Evolutionary conservation across 2,113 vertebrate genomes (phyloP), one percentile per base, ranked within the genome.

Genomic region (Austrofundulus limnaeus): DNA sequence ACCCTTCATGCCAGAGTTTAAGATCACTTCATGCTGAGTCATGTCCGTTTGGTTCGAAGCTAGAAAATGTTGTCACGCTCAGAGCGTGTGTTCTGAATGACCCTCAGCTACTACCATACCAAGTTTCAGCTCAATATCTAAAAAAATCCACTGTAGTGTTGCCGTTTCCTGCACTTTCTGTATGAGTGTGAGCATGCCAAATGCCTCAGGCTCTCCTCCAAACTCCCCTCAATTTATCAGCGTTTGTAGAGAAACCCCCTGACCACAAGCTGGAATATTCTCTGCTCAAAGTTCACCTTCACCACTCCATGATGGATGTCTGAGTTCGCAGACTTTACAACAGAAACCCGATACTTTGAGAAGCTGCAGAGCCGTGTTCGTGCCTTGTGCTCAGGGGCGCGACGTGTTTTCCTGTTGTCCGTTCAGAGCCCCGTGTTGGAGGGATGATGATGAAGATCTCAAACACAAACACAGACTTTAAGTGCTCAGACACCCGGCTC

Each of bases 391-490:
- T 34, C 31, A 10, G 5, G 45, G 41, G 45, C 39, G 48, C 11
- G 61, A 58, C 63, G 41, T 31, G 42, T 39, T 31, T 19, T 59
- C 55, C 37, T 41, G n/a, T 52, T 43, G 58, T 69, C 48, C 34
- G 66, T 48, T 66, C 41, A 15, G 28, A 28, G 21, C 42, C 55
- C 56, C 21, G 56, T 21, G 31, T 76, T 65, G 46, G 57, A 57
- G 61, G 31, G 47, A 57, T 70, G 70, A 70, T 70, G 73, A 63
- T 59, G 55, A 37, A 66, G 82, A 72, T 85, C 41, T 62, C 11
- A 14, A 55, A 70, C 7, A 31, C 56, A 72, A 80, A 83, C 70
- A 60, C 48, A 8, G 16, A 15, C 16, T 61, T 72, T 28, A 54
- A 70, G 66, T 25, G 37, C 21, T n/a, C 23, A 31, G 34, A 59